Conservation (phyloP, 2,113 vertebrate species). For the Leucopsar rothschildi region DNA sequence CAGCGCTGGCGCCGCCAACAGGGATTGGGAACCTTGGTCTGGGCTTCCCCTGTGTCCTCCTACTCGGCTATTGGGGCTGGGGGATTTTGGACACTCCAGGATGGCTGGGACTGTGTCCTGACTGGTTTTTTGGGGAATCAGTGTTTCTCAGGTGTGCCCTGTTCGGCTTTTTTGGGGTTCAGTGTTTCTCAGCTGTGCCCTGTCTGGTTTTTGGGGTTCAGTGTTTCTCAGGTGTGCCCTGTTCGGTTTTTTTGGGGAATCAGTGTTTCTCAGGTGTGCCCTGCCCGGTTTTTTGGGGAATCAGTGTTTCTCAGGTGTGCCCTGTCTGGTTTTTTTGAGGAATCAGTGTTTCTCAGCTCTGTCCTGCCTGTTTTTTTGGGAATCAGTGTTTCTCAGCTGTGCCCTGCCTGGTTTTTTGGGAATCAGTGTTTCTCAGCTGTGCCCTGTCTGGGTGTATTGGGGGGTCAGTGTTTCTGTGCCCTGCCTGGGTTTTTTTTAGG, state of each 20-base stretch:
- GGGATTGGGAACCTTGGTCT: background rate
- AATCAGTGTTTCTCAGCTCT: too few species aligned
- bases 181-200: background rate
- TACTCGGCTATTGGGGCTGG: rapidly evolving
- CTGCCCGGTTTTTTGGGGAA: too few species aligned
- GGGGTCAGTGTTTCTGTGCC: background rate
- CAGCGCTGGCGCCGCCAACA: rapidly evolving
- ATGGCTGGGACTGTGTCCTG: background rate
- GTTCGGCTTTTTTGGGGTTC: background rate
- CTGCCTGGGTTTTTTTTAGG: background rate
- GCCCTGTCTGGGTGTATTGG: too few species aligned
- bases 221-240: too few species aligned
- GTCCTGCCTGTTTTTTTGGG: background rate
- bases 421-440: background rate
- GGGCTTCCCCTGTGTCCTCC: background rate
- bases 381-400: too few species aligned
- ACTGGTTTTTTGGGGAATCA: background rate
- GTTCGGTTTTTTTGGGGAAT: background rate
- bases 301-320: too few species aligned
- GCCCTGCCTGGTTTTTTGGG: background rate
- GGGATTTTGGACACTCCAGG: background rate
- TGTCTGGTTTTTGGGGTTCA: too few species aligned
- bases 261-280: too few species aligned
- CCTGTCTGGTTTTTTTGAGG: background rate
- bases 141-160: too few species aligned